phyloP scores from a whole-genome alignment of 2,113 vertebrate genomes.

The Tragelaphus strepsiceros region DNA sequence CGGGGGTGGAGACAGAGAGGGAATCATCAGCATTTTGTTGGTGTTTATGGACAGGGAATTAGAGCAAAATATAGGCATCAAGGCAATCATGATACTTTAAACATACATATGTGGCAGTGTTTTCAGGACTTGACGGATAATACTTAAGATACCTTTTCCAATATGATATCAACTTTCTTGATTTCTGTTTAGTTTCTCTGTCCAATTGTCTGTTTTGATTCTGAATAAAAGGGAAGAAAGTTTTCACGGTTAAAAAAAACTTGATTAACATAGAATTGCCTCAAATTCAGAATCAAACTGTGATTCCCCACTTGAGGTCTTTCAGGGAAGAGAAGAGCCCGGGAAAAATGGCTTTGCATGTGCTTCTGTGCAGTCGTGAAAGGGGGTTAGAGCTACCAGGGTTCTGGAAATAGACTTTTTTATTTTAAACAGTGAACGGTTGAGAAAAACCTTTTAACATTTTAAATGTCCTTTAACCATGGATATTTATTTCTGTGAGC shows the following conservation, averaged over 20 bases:
- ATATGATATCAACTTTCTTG: background rate
- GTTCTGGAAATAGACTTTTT: conserved; percentile 52
- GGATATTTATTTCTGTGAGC: conserved; percentile 69
- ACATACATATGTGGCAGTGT: background rate
- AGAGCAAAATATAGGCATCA: background rate
- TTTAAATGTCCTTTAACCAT: conserved; percentile 65
- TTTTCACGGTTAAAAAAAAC: background rate
- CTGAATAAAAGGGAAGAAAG: background rate
- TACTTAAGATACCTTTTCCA: background rate
- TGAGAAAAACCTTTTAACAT: conserved; percentile 68
- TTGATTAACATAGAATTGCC: conserved; percentile 32
- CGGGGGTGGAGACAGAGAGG: background rate
- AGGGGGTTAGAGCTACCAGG: background rate
- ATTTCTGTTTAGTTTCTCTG: background rate
- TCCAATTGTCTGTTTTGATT: conserved; percentile 3
- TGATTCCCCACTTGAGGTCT: background rate
- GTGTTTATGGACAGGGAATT: background rate
- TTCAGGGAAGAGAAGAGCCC: background rate
- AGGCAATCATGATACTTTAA: background rate
- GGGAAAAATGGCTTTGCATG: background rate
- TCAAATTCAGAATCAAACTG: conserved; percentile 48
- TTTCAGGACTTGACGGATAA: background rate
- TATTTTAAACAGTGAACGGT: conserved; percentile 27
- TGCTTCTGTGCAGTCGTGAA: background rate
- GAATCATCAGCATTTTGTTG: background rate